A percentile compares a stretch with the other conserved stretches of the same genome.
Conservation (phyloP, 2,113 vertebrate species). For the Varanus komodoensis region DNA sequence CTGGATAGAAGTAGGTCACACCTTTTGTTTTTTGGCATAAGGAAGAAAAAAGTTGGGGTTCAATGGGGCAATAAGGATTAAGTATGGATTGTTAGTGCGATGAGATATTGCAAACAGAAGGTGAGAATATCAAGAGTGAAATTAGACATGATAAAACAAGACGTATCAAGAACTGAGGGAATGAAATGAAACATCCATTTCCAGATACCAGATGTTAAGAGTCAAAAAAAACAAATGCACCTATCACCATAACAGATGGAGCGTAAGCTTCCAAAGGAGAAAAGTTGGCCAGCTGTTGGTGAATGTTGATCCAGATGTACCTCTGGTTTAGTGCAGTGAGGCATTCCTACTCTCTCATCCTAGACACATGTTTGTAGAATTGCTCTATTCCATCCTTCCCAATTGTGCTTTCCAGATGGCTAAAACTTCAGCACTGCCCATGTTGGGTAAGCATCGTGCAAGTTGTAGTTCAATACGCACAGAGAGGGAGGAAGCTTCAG, state of each 20-base stretch:
- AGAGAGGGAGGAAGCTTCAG: background rate
- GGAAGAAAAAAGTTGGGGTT: too few relatives aligned
- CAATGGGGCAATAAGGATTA: too few relatives aligned
- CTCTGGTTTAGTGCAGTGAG: background rate
- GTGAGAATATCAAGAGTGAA: background rate
- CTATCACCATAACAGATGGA: background rate
- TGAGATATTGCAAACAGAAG: background rate
- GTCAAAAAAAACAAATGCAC: background rate
- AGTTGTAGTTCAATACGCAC: too few relatives aligned
- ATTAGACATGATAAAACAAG: too few relatives aligned
- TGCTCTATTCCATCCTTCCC: background rate
- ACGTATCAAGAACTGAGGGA: too few relatives aligned
- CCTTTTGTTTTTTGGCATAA: background rate
- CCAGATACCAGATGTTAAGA: background rate
- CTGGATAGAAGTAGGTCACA: background rate
- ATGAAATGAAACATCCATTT: too few relatives aligned
- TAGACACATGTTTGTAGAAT: background rate
- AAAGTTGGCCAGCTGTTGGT: background rate
- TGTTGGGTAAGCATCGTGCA: too few relatives aligned
- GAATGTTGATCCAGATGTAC: background rate
- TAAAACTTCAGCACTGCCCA: background rate
- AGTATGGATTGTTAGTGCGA: background rate
- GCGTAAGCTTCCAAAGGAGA: background rate
- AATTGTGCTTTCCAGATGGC: too few relatives aligned
- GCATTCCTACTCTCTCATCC: fast-evolving